A percentile compares a stretch with the other conserved stretches of the same genome.
Conservation (phyloP, 1,140 invertebrate species). For the Ceratina calcarata region DNA sequence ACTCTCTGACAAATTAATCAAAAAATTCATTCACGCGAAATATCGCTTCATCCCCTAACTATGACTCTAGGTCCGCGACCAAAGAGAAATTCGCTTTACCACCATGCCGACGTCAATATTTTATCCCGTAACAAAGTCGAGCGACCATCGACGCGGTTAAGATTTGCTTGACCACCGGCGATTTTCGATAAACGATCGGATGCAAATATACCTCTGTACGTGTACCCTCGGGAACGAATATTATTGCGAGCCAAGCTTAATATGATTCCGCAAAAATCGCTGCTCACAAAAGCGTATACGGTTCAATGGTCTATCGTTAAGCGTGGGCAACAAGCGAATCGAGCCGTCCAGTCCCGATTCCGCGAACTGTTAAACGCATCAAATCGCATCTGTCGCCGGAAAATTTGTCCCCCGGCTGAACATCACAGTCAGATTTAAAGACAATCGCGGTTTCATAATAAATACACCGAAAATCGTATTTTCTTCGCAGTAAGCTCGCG, state of each 20-base stretch:
- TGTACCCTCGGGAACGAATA: not conserved
- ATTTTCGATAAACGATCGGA: conserved; percentile 23
- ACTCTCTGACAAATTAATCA: not conserved
- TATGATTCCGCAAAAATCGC: conserved; percentile 32
- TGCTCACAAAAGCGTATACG: conserved; percentile 22
- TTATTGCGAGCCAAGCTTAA: conserved; percentile 21
- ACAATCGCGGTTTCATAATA: too few species aligned
- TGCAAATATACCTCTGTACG: not conserved
- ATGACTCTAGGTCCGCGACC: too few species aligned
- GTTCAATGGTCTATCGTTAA: conserved; percentile 36
- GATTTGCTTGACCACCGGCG: conserved; percentile 6
- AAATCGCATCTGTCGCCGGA: conserved; percentile 7
- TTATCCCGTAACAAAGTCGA: not conserved
- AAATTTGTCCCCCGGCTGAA: conserved; percentile 4
- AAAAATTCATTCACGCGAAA: not conserved
- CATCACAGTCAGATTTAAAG: too few species aligned
- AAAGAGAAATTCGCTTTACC: not conserved
- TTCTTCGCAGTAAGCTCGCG: too few species aligned
- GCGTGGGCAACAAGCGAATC: conserved; percentile 20
- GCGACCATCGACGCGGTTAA: not conserved
- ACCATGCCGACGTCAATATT: not conserved
- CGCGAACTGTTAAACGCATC: conserved; percentile 52
- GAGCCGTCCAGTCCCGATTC: conserved; percentile 8
- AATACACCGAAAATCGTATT: too few species aligned
- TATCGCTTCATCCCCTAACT: not conserved